Base-by-base conservation (phyloP, 2,113 vertebrate genomes). In the Rhea americana region DNA sequence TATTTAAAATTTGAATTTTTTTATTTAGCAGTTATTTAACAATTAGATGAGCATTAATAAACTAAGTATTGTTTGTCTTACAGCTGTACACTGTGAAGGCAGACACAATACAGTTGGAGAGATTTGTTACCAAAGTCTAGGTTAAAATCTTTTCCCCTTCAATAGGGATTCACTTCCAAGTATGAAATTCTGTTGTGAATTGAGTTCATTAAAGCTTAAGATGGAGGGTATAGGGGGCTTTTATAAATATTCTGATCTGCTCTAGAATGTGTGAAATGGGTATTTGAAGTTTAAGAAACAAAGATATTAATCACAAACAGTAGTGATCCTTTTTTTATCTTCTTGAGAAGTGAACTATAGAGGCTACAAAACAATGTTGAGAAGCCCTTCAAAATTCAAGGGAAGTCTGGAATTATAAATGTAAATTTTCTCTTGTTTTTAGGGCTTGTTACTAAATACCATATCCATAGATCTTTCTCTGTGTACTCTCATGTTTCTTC, bases 1-100 rank as follows among this genome's bases (percentile, higher is more conserved):
- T 67, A 7, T 41, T 86, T 53, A 3, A 6, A 1, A 50, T 87
- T 53, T 47, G 2, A 4, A 21, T 48, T 86, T 53, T 53, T 59
- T 59, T 30, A 10, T 6, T 37, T 37, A 21, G 17, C 35, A 45
- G 11, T 79, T 76, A 9, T 4, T 2, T 75, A 28, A 26, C 15
- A 55, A 73, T 39, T 2, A 6, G 2, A 1, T 21, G 14, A 72
- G 35, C n/a, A 5, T 14, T 71, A 12, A 0, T 15, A 15, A 30
- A 56, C 47, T 53, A 41, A 50, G 32, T 39, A 17, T 51, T 67
- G 13, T 39, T 41, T n/a, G 22, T 82, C 25, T 14, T 63, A 37
- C 26, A 32, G 21, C 5, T 26, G 35, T 22, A 43, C 56, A 22
- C 53, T 32, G 26, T 39, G 53, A 53, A 67, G 32, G 50, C 41